phyloP scores from a whole-genome alignment of 2,113 vertebrate genomes.

The Chaetodon auriga region DNA sequence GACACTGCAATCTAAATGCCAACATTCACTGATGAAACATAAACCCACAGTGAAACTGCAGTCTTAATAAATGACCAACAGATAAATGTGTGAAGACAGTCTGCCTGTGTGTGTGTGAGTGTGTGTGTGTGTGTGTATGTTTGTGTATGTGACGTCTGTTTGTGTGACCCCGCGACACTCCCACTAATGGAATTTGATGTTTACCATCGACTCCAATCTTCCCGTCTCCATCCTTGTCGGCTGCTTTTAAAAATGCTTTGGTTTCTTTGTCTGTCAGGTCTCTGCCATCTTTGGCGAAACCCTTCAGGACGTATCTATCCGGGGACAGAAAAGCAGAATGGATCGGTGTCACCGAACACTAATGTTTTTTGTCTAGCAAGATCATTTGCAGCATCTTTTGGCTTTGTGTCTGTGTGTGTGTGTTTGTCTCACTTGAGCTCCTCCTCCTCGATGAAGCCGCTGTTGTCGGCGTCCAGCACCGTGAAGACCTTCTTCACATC shows the following conservation, averaged over 20 bases:
- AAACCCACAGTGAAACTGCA: not conserved
- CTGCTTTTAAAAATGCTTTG: conserved; percentile 90
- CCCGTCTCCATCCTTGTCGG: conserved; percentile 97
- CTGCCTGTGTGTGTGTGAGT: not conserved
- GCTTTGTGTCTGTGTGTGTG: not conserved
- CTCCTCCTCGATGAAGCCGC: conserved; percentile 89
- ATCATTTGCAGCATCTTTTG: not conserved
- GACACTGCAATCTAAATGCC: not conserved
- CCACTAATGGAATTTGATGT: conserved; percentile 42
- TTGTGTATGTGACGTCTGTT: not conserved
- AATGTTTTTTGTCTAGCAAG: not conserved
- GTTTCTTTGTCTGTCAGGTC: conserved; percentile 93
- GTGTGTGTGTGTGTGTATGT: too few species aligned
- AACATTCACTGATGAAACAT: not conserved
- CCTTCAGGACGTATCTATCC: conserved; percentile 90
- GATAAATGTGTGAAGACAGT: not conserved
- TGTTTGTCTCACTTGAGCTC: conserved; percentile 85
- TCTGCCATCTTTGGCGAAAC: conserved; percentile 89
- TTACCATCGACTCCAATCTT: conserved; percentile 96
- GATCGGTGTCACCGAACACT: not conserved
- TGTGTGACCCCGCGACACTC: not conserved
- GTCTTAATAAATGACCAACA: too few species aligned
- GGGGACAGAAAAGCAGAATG: conserved; percentile 10
- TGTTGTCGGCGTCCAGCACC: conserved; percentile 88
- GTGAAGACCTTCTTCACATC: conserved; percentile 87